A percentile compares a stretch with the other conserved stretches of the same genome.
Evolutionary conservation across 2,888 invertebrate genomes (phyloP).

Genomic region (Scotopteryx bipunctaria): DNA sequence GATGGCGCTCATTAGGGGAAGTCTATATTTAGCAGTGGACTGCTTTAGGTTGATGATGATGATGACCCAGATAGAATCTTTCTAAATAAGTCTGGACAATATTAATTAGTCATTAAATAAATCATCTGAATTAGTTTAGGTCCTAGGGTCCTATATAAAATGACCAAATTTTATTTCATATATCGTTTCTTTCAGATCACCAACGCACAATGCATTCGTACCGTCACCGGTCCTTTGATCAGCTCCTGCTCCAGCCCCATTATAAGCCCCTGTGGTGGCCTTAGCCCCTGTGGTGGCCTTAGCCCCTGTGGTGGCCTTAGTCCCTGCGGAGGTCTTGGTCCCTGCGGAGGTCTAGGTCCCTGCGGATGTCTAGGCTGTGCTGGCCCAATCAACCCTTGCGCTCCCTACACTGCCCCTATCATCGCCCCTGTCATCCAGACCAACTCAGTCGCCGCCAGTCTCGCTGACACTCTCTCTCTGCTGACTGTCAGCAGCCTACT

Average conservation of each 20-base stretch:
- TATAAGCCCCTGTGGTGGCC: conserved; percentile 4
- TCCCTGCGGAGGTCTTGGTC: conserved; percentile 8
- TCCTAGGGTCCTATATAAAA: too few species aligned
- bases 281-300: conserved; percentile 6
- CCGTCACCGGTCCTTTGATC: conserved; percentile 7
- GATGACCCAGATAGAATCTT: too few species aligned
- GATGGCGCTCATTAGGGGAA: too few species aligned
- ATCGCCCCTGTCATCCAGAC: conserved; percentile 23
- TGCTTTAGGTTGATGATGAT: too few species aligned
- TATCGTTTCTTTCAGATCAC: conserved; percentile 45
- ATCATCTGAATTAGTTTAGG: too few species aligned
- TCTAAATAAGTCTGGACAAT: too few species aligned
- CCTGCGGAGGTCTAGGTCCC: not conserved
- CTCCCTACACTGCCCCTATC: not conserved
- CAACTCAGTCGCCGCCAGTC: conserved; percentile 53
- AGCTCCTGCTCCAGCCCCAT: conserved; percentile 11
- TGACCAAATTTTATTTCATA: too few species aligned
- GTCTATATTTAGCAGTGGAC: too few species aligned
- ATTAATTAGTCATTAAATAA: not conserved
- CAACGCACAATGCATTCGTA: conserved; percentile 43
- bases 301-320: conserved; percentile 5
- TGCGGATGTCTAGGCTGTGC: conserved; percentile 3
- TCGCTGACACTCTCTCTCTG: conserved; percentile 68
- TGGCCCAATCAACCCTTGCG: not conserved
- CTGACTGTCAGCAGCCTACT: conserved; percentile 67